A percentile compares a stretch with the other conserved stretches of the same genome.
Evolutionary conservation across 1,140 invertebrate species (phyloP).

Genomic region (Scaptomyza hsui): DNA sequence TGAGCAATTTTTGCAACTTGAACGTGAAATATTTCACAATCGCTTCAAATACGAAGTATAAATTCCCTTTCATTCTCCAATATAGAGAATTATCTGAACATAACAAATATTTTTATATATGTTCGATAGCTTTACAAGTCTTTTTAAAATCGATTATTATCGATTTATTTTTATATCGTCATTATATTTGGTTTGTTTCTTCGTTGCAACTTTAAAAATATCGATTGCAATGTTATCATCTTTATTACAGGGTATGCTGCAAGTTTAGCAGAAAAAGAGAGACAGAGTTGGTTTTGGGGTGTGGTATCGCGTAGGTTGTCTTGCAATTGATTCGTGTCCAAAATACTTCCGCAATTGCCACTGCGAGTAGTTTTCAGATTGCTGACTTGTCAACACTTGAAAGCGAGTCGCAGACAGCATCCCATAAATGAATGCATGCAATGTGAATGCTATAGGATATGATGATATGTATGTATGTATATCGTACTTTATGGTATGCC

Average conservation of each 20-base stretch:
- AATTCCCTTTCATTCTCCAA: neutral
- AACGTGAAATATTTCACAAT: neutral
- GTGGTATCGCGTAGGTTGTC: neutral
- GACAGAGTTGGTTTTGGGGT: no score
- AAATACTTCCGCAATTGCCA: slow-evolving; percentile 46
- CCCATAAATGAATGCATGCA: slow-evolving; percentile 18
- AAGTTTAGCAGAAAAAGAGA: neutral
- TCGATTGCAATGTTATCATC: no score
- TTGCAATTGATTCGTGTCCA: slow-evolving; percentile 31
- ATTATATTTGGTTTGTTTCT: no score
- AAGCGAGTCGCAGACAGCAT: slow-evolving; percentile 22
- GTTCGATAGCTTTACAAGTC: no score
- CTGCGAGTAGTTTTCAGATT: slow-evolving; percentile 17
- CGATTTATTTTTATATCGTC: neutral
- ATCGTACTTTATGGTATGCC: neutral
- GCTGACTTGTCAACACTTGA: slow-evolving; percentile 33
- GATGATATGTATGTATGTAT: neutral
- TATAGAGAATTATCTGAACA: no score
- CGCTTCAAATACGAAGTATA: neutral
- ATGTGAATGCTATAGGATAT: neutral
- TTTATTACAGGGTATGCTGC: no score
- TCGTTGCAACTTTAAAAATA: no score
- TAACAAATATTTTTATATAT: no score
- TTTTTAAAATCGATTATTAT: neutral
- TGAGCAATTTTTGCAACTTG: slow-evolving; percentile 13